These are phyloP conservation scores for Psittacula cyanocephala DNA, from an alignment of 2,113 vertebrate species.

Conservation along the genomic window DNA sequence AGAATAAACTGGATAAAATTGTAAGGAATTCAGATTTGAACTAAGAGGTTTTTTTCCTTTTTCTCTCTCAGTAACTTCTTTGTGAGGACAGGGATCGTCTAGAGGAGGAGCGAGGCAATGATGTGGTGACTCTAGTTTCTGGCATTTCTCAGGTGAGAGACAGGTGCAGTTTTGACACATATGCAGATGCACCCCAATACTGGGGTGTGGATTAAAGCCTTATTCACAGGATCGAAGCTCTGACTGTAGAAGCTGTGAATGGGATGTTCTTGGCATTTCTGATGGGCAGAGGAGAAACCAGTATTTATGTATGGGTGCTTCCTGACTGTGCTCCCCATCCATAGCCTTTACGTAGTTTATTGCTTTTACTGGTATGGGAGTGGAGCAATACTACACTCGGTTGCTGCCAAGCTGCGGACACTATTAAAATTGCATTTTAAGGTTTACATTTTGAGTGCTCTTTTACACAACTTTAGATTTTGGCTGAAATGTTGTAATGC, in stretches of 20 bases:
- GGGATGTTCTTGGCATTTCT: neutral
- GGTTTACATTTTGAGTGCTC: conserved; percentile 14
- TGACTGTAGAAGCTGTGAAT: neutral
- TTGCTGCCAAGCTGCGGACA: neutral
- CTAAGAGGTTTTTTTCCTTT: neutral
- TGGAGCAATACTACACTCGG: neutral
- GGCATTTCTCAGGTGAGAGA: neutral
- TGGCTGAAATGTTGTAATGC: neutral
- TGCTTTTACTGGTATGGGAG: neutral
- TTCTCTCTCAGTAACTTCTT: neutral
- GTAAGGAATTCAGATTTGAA: neutral
- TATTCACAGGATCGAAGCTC: neutral
- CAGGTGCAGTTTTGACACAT: neutral
- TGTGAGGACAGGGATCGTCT: neutral
- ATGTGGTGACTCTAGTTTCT: neutral
- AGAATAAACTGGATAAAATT: neutral
- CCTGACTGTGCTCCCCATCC: neutral
- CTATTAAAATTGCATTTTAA: conserved; percentile 30
- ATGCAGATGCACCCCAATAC: neutral
- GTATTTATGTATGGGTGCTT: neutral
- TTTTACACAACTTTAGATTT: conserved; percentile 16
- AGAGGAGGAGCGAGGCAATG: neutral
- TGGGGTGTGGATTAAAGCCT: neutral
- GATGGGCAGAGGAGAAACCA: neutral
- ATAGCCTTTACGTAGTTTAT: neutral